Base-by-base conservation (phyloP, 2,888 invertebrate genomes). In the Pristionchus exspectatus region DNA sequence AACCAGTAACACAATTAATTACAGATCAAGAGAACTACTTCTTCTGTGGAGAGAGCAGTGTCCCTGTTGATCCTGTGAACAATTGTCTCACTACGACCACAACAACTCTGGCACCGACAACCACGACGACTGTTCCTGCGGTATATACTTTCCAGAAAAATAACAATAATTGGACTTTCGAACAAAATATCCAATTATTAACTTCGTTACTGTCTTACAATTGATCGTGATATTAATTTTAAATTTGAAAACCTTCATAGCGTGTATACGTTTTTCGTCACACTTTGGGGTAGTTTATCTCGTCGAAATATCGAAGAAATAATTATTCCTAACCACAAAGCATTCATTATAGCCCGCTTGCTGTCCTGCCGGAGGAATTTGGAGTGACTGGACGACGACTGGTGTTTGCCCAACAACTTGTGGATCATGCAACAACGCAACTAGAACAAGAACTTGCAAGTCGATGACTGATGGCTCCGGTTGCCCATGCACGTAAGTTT, bases 381-480 rank as follows among this genome's bases (percentile, higher is more conserved):
- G 92, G 92, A 91, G 91, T n/a, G 92, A 92, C 83, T 92, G 92
- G 92, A 88, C 91, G 2, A 72, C 30, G 24, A 91, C 91, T 33
- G 90, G 90, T 16, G 50, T 89, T 2, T 92, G 92, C 56, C 88
- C 91, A 0, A 91, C 91, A 21, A 87, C 89, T 2, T 92, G 92
- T 86, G 92, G 92, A 30, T 91, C 92, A 44, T 92, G 92, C 84
- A 90, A 90, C 2, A 90, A 74, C 4, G 85, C 84, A 16, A 91
- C 91, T 4, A 18, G 72, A 59, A 87, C 91, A 89, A 84, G 30
- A 83, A 30, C 90, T 89, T 77, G 84, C 90, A 21, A 90, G 89
- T 33, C 44, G 89, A 4, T 90, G 89, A 14, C 91, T 89, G 50
- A 87, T 12, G 44, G 44, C 1, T 50, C 44, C 83, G 5, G 91